Conservation (phyloP, 2,797 vertebrate genomes). For the Chaunax sp. region DNA sequence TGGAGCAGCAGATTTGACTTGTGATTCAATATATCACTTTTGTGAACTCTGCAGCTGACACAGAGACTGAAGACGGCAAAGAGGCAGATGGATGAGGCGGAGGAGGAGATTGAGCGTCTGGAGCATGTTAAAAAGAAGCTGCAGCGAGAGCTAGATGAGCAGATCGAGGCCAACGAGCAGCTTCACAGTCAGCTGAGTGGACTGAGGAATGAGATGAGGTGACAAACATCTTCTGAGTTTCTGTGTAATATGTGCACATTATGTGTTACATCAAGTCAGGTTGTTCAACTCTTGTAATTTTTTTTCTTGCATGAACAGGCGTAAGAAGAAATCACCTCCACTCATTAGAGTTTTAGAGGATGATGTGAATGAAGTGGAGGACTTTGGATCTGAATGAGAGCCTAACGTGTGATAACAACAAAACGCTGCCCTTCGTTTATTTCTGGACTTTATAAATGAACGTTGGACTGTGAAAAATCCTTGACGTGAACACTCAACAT, state of each 20-base stretch:
- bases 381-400: conserved; percentile 85
- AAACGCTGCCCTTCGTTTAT: background rate
- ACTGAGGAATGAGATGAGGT: conserved; percentile 90
- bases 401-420: background rate
- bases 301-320: conserved; percentile 74
- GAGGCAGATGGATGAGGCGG: conserved; percentile 95
- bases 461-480: conserved; percentile 38
- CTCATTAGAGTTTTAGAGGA: conserved; percentile 76
- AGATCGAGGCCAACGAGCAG: conserved; percentile 91
- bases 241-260: background rate
- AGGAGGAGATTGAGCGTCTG: conserved; percentile 96
- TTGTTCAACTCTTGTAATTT: background rate
- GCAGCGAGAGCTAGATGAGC: conserved; percentile 96
- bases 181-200: conserved; percentile 89
- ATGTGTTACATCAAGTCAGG: background rate
- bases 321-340: conserved; percentile 87
- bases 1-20: background rate
- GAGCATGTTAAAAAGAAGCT: conserved; percentile 94
- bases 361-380: conserved; percentile 81
- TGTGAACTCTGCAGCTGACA: conserved; percentile 85
- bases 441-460: conserved; percentile 27
- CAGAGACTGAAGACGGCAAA: conserved; percentile 95
- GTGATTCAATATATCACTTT: conserved; percentile 24
- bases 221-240: conserved; percentile 4
- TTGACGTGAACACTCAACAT: conserved; percentile 30